These are phyloP conservation scores for Malthinus seriepunctatus DNA, from an alignment of 2,888 invertebrate genomes.

Conservation along the genomic window DNA sequence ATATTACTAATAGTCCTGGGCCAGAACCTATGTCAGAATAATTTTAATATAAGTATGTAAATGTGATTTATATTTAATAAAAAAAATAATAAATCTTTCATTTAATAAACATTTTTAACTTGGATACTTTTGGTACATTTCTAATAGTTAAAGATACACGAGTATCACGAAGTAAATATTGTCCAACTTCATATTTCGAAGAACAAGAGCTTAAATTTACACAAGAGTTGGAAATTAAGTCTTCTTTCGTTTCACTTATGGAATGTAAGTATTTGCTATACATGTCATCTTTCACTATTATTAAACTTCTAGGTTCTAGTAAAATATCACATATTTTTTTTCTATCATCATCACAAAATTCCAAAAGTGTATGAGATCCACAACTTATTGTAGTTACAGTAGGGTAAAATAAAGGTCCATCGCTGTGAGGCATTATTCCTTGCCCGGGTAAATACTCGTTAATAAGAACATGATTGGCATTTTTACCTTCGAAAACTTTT, in stretches of 20 bases:
- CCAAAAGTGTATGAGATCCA: slow-evolving; percentile 88
- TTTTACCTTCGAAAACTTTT: slow-evolving; percentile 70
- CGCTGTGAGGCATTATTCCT: slow-evolving; percentile 96
- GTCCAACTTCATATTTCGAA: slow-evolving; percentile 58
- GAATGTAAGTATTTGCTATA: slow-evolving; percentile 86
- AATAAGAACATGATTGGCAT: slow-evolving; percentile 90
- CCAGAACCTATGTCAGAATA: slow-evolving; percentile 52
- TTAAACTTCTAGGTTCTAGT: slow-evolving; percentile 84
- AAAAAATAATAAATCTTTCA: slow-evolving; percentile 2
- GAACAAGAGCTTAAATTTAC: slow-evolving; percentile 69
- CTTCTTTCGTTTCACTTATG: slow-evolving; percentile 73
- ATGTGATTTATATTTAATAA: not conserved
- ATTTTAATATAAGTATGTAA: slow-evolving; percentile 22
- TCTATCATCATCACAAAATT: slow-evolving; percentile 68
- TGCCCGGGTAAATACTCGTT: slow-evolving; percentile 94
- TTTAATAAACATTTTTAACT: slow-evolving; percentile 64
- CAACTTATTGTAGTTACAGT: slow-evolving; percentile 90
- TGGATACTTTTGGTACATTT: slow-evolving; percentile 87
- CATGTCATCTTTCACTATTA: slow-evolving; percentile 81
- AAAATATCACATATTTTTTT: slow-evolving; percentile 71
- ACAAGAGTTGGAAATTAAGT: slow-evolving; percentile 64
- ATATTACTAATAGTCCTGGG: slow-evolving; percentile 49
- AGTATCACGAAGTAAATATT: slow-evolving; percentile 64
- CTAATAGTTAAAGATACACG: slow-evolving; percentile 91
- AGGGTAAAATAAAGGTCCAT: slow-evolving; percentile 93